Conservation (phyloP, 2,113 vertebrate species). For the Verasper variegatus region DNA sequence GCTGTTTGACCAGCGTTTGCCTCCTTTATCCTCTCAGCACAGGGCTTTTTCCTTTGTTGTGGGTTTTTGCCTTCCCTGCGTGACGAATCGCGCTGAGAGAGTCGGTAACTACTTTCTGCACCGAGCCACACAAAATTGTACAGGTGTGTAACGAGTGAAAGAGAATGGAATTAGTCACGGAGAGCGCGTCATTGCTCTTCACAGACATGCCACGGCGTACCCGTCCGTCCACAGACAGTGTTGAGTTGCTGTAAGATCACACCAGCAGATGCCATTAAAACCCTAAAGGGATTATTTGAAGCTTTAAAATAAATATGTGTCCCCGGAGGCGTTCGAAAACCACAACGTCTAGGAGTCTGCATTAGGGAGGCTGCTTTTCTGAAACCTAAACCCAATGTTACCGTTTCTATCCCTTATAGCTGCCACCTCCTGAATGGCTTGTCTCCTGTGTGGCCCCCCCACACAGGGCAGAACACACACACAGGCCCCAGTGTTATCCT, state of each 20-base stretch:
- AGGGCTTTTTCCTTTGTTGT: background rate
- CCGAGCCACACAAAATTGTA: background rate
- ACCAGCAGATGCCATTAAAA: conserved; percentile 58
- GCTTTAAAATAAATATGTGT: conserved; percentile 62
- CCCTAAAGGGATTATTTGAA: conserved; percentile 51
- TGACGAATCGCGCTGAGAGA: background rate
- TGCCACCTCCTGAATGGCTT: conserved; percentile 32
- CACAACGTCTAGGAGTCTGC: conserved; percentile 9
- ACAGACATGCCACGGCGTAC: conserved; percentile 34
- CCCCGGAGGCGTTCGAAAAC: conserved; percentile 43
- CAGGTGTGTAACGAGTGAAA: conserved; percentile 8
- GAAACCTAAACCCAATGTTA: conserved; percentile 62
- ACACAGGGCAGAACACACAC: conserved; percentile 37
- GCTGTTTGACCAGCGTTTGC: background rate
- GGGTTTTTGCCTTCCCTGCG: background rate
- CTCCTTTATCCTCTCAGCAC: background rate
- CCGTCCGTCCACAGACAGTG: conserved; percentile 50
- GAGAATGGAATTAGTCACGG: conserved; percentile 14
- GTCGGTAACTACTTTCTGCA: background rate
- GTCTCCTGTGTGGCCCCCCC: conserved; percentile 31
- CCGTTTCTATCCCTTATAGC: conserved; percentile 35
- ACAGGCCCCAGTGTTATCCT: background rate
- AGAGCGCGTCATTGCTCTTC: conserved; percentile 17
- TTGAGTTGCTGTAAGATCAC: conserved; percentile 65
- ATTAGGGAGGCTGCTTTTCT: conserved; percentile 30